Conservation (phyloP, 2,888 invertebrate species). For the Dioctria rufipes region DNA sequence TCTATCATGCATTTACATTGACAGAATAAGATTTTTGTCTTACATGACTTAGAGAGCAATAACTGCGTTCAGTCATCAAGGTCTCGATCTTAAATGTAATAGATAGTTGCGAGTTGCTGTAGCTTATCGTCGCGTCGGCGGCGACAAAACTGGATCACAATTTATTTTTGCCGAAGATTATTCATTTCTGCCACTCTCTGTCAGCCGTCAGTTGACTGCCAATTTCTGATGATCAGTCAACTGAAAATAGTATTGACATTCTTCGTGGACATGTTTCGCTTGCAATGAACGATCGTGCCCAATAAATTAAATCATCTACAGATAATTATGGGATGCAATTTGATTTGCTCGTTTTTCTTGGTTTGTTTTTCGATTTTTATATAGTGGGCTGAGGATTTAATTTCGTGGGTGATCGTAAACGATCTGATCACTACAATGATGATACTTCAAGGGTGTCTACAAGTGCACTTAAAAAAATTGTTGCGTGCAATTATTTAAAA, state of each 20-base stretch:
- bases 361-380: conserved; percentile 9
- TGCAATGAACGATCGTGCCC: conserved; percentile 49
- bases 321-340: conserved; percentile 37
- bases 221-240: conserved; percentile 52
- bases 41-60: conserved; percentile 4
- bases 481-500: too few species aligned
- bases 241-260: conserved; percentile 52
- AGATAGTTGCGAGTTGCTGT: neutral
- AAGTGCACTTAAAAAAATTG: too few species aligned
- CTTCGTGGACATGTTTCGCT: conserved; percentile 26
- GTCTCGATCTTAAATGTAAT: conserved; percentile 16
- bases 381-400: too few species aligned
- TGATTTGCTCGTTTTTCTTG: conserved; percentile 16
- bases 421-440: too few species aligned
- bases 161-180: conserved; percentile 23
- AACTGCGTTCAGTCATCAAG: conserved; percentile 36
- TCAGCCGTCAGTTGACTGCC: conserved; percentile 26
- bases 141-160: conserved; percentile 29
- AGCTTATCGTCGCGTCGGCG: neutral
- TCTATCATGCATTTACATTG: neutral
- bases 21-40: neutral
- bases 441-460: too few species aligned
- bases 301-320: conserved; percentile 46
- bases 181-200: conserved; percentile 41
- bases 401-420: too few species aligned